Conservation (phyloP, 2,888 invertebrate species). For the Chelonus formosanus region DNA sequence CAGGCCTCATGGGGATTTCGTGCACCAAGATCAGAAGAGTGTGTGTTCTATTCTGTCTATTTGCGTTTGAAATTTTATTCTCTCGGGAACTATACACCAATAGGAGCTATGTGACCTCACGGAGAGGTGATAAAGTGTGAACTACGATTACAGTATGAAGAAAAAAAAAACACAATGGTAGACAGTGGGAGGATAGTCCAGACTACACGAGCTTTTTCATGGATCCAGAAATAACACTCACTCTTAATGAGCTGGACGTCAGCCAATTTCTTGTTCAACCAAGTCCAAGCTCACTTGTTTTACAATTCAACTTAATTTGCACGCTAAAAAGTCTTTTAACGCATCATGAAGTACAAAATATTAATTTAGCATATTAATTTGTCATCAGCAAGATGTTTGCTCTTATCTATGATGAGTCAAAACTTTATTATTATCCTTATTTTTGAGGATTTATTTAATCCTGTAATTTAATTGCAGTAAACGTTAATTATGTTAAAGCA, state of each 20-base stretch:
- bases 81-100: too few relatives aligned
- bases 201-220: not conserved
- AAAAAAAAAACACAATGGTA: not conserved
- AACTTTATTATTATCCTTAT: not conserved
- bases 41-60: not conserved
- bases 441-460: constrained; percentile 5
- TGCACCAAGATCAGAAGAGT: constrained; percentile 18
- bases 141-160: too few relatives aligned
- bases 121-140: too few relatives aligned
- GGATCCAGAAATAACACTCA: not conserved
- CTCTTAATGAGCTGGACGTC: constrained; percentile 5
- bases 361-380: constrained; percentile 33
- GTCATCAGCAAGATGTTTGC: constrained; percentile 24
- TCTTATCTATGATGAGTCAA: not conserved
- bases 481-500: too few relatives aligned
- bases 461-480: not conserved
- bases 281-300: constrained; percentile 36
- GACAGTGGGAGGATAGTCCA: not conserved
- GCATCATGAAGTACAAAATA: constrained; percentile 26
- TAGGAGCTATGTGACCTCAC: too few relatives aligned
- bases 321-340: constrained; percentile 40
- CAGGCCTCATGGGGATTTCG: constrained; percentile 22
- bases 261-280: constrained; percentile 6
- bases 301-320: constrained; percentile 46
- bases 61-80: too few relatives aligned